Base-by-base conservation (phyloP, 2,797 vertebrate species). In the Eupleurogrammus muticus region DNA sequence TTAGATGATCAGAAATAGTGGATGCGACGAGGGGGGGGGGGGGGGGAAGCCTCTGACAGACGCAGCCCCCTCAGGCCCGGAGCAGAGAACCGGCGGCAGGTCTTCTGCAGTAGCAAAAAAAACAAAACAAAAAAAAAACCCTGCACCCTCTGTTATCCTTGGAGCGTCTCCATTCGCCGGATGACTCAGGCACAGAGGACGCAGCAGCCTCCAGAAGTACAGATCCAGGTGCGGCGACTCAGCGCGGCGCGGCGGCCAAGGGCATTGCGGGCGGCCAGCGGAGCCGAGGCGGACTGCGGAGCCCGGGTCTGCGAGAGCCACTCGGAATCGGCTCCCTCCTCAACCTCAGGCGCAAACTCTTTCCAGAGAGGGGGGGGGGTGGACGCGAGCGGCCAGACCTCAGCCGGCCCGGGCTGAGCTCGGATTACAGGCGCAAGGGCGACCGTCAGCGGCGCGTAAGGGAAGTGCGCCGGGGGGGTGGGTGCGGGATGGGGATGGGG, bases 281-380 rank as follows among this genome's bases (percentile, higher is more conserved):
- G 92, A 92, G 89, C 91, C 88, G 92, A 92, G 85, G 88, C 91
- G 86, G 90, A 91, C 89, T 92, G 91, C 87, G 78, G 84, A 89
- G 89, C 78, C 79, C 79, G 87, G 89, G 79, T 78, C 79, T 81
- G 79, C 47, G 75, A 73, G 90, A 81, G 80, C 67, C 80, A 89
- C 82, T 87, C 40, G 70, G 81, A 85, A 83, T 81, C 77, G 80
- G 86, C 89, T 91, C 87, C 83, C 35, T 36, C 40, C 40, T 87
- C 92, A 28, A 28, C 88, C 84, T 89, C 85, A 62, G 79, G 74
- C 77, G 55, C n/a, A 46, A 69, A 83, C 82, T 77, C 84, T 38
- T 82, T 83, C 79, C 88, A 80, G 73, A 72, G 40, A n/a, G n/a
- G n/a, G n/a, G n/a, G n/a, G n/a, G n/a, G n/a, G n/a, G n/a, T n/a